Evolutionary conservation across 2,797 vertebrate genomes (phyloP), one percentile per base, ranked within the genome.

Genomic region (Cossypha heuglini): DNA sequence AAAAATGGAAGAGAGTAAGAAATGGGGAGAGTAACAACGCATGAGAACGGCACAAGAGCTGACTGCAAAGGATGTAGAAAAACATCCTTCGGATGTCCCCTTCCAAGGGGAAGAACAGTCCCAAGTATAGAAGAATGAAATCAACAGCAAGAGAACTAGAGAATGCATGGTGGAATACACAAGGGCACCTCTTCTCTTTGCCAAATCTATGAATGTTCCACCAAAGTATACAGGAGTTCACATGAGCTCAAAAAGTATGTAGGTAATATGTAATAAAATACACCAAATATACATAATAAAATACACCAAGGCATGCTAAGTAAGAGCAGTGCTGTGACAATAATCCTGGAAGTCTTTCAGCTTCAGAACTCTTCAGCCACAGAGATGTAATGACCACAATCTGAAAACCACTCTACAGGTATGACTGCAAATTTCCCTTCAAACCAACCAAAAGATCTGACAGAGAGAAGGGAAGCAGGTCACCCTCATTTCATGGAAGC

Each of bases 121-220:
- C 14, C 28, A 73, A 12, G 4, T 48, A 57, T 0, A 35, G 16
- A 72, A 49, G 14, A 83, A 61, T 26, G 42, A 68, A 66, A 59
- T 75, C 18, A 64, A 57, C 12, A 55, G 33, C 35, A 77, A 80
- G 2, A 83, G 42, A 85, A 68, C 9, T 16, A 81, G 33, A 38
- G 6, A 91, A 78, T 0, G 0, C 3, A 8, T 8, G 7, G 18
- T 20, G 21, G 14, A 77, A 62, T 25, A 43, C 7, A 26, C 1
- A 0, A 59, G 63, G 42, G 6, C 16, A 43, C 13, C 11, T 64
- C 62, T 67, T 43, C 20, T 31, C 0, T 2, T 16, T 33, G 26
- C 16, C 40, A 75, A 87, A 91, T 42, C 25, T 40, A 13, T 5
- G 7, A 57, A 21, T 7, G 8, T n/a, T 88, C 59, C 0, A 0